phyloP scores from a whole-genome alignment of 2,797 vertebrate species.

The Helarctos malayanus region DNA sequence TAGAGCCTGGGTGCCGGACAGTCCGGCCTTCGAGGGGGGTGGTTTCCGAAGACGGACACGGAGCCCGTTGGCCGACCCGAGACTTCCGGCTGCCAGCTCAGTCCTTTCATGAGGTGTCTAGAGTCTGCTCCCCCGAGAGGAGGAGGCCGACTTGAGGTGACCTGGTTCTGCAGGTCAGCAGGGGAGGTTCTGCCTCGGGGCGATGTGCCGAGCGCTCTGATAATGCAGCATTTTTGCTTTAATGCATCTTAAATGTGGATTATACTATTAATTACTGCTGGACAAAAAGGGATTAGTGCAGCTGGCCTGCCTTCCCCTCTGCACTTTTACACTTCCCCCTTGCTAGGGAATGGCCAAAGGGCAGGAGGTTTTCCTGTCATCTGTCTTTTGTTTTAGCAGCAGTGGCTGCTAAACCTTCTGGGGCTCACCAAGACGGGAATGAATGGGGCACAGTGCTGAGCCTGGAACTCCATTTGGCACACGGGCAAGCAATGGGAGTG shows the following conservation, averaged over 20 bases:
- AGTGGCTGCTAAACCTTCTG: neutral
- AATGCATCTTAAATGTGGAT: slow-evolving; percentile 82
- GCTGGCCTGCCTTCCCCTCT: slow-evolving; percentile 51
- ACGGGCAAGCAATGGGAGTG: rapidly evolving
- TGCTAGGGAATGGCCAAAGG: slow-evolving; percentile 53
- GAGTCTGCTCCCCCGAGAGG: slow-evolving; percentile 60
- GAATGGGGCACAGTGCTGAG: neutral
- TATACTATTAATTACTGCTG: slow-evolving; percentile 86
- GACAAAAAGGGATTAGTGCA: slow-evolving; percentile 77
- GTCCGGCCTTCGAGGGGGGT: neutral
- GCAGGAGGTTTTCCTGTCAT: slow-evolving; percentile 71
- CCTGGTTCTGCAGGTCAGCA: slow-evolving; percentile 73
- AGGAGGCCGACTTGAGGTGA: slow-evolving; percentile 65
- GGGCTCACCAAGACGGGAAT: neutral
- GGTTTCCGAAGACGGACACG: neutral
- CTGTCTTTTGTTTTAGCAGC: slow-evolving; percentile 72
- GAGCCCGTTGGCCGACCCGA: neutral
- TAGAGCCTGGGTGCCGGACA: rapidly evolving
- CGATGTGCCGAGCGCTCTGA: slow-evolving; percentile 7
- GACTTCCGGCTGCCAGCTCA: slow-evolving; percentile 63
- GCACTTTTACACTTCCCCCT: slow-evolving; percentile 73
- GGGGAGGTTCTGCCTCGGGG: slow-evolving; percentile 57
- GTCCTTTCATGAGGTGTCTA: slow-evolving; percentile 73
- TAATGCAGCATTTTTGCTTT: slow-evolving; percentile 73
- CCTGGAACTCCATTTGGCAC: neutral